A percentile compares a stretch with the other conserved stretches of the same genome.
Evolutionary conservation across 35 echinoderm and acorn worm species (phyloP).

Genomic region (Nesometra sesokonis): DNA sequence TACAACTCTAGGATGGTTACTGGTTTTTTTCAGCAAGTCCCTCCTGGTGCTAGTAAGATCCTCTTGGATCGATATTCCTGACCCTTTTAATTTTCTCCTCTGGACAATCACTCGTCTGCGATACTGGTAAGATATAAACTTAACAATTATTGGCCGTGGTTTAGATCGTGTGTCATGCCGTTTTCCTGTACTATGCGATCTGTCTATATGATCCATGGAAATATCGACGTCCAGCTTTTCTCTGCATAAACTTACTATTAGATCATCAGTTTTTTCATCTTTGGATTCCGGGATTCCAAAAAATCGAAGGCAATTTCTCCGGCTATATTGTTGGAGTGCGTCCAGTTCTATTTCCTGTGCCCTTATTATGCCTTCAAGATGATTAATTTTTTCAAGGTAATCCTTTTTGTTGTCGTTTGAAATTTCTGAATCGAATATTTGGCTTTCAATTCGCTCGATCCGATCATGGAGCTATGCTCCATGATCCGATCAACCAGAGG

Average conservation of each 20-base stretch:
- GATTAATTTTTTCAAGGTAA: not conserved
- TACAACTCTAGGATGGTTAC: no score
- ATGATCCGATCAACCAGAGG: not conserved
- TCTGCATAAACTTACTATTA: not conserved
- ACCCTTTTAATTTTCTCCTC: no score
- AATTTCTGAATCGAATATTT: not conserved
- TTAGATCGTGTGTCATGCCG: not conserved
- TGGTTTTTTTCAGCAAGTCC: no score
- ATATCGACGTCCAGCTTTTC: slow-evolving; percentile 10
- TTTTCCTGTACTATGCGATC: slow-evolving; percentile 3
- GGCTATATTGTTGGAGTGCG: slow-evolving; percentile 12
- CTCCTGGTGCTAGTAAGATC: no score
- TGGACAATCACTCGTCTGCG: no score
- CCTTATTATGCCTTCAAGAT: not conserved
- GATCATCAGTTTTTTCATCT: slow-evolving; percentile 22
- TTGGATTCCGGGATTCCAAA: slow-evolving; percentile 11
- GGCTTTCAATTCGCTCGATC: not conserved
- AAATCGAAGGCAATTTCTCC: slow-evolving; percentile 20
- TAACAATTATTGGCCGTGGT: not conserved
- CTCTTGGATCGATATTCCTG: no score
- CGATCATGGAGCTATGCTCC: no score
- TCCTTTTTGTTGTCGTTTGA: not conserved
- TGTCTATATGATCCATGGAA: slow-evolving; percentile 16
- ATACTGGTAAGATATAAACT: no score
- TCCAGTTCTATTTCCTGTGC: not conserved